phyloP scores from a whole-genome alignment of 2,113 vertebrate species.

The Notarius lentiginosus region DNA sequence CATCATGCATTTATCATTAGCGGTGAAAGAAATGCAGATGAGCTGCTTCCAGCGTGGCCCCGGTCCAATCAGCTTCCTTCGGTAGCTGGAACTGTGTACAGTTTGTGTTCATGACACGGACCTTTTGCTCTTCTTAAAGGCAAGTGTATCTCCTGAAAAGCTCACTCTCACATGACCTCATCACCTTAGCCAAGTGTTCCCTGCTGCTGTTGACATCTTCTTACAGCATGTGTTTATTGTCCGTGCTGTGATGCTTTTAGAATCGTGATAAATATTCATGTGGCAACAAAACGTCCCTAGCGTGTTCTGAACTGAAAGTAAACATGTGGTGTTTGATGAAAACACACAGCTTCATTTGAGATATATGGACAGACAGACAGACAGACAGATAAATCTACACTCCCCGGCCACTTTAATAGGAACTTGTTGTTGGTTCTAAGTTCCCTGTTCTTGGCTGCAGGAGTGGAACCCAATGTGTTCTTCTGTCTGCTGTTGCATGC shows the following conservation, averaged over 20 bases:
- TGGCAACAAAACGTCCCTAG: background rate
- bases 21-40: background rate
- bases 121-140: background rate
- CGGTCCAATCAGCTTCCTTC: background rate
- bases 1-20: background rate
- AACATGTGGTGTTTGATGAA: background rate
- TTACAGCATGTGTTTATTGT: slow-evolving; percentile 3
- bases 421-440: too few species aligned
- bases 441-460: too few species aligned
- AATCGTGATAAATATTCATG: background rate
- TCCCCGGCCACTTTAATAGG: too few species aligned
- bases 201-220: background rate
- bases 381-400: background rate
- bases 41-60: background rate
- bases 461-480: too few species aligned
- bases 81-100: background rate
- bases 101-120: background rate
- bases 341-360: background rate
- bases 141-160: background rate
- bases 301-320: background rate
- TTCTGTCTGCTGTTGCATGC: too few species aligned
- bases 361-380: background rate
- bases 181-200: background rate
- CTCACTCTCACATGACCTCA: background rate
- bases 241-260: background rate